Percentiles rank a stretch among this genome's conserved stretches.
Conservation (phyloP, 2,797 vertebrate species). For the Oryzias dopingdopingensis region DNA sequence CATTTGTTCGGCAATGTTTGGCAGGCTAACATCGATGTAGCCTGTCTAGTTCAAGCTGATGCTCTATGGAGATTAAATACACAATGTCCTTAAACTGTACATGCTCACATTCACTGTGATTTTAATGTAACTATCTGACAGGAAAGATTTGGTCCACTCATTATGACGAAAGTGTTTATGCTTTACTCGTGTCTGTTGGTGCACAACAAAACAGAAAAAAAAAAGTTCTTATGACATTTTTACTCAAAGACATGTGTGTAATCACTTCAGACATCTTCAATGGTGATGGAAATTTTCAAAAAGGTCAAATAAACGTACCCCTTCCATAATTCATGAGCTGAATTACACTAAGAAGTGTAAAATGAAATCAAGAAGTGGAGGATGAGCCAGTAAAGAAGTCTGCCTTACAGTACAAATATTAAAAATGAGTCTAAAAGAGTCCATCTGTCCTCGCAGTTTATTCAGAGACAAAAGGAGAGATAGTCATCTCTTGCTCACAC, state of each 20-base stretch:
- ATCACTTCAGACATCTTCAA: constrained; percentile 58
- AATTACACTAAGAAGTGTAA: constrained; percentile 48
- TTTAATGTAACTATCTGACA: constrained; percentile 58
- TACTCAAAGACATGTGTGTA: constrained; percentile 62
- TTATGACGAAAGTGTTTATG: constrained; percentile 33
- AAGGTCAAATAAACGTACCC: constrained; percentile 24
- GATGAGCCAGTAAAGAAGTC: constrained; percentile 49
- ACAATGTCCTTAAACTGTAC: constrained; percentile 60
- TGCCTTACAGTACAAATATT: constrained; percentile 69
- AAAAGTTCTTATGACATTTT: constrained; percentile 33
- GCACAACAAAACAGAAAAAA: constrained; percentile 27
- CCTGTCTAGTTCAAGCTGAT: constrained; percentile 32
- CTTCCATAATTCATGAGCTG: constrained; percentile 39
- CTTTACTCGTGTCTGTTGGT: constrained; percentile 33
- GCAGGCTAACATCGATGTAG: constrained; percentile 10
- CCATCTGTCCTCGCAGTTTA: constrained; percentile 23
- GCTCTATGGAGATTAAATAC: constrained; percentile 52
- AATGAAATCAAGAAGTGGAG: constrained; percentile 42
- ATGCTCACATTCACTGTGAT: constrained; percentile 64
- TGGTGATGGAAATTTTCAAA: constrained; percentile 25
- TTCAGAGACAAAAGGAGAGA: constrained; percentile 23
- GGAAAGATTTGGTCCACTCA: constrained; percentile 63
- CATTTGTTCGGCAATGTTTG: background rate
- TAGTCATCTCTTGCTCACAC: constrained; percentile 30
- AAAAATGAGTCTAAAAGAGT: constrained; percentile 62